Evolutionary conservation across 2,888 invertebrate genomes (phyloP).

Genomic region (Agonopterix alstromeriana): DNA sequence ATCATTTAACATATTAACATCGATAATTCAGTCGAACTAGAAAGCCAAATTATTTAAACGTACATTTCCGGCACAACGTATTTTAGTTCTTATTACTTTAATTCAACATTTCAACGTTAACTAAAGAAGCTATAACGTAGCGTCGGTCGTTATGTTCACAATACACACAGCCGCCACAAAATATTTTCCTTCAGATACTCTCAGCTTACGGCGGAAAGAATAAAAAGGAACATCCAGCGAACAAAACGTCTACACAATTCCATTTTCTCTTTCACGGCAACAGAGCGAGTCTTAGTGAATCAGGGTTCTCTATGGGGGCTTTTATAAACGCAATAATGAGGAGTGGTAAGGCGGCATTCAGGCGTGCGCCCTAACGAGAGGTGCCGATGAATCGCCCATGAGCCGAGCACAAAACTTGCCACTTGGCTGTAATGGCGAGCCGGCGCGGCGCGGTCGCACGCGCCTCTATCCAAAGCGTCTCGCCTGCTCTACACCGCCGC

Average conservation of each 20-base stretch:
- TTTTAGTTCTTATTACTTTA: slow-evolving; percentile 27
- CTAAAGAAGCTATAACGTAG: slow-evolving; percentile 30
- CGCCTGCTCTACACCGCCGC: slow-evolving; percentile 28
- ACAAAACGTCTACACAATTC: slow-evolving; percentile 71
- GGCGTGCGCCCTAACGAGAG: slow-evolving; percentile 63
- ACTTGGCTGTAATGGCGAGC: slow-evolving; percentile 58
- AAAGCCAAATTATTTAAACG: no score
- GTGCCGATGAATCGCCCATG: slow-evolving; percentile 70
- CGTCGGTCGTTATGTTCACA: slow-evolving; percentile 43
- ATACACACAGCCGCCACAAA: slow-evolving; percentile 43
- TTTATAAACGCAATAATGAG: slow-evolving; percentile 77
- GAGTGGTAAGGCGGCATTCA: slow-evolving; percentile 71
- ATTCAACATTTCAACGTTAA: slow-evolving; percentile 24
- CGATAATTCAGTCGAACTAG: no score
- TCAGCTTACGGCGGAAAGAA: slow-evolving; percentile 35
- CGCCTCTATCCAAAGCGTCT: slow-evolving; percentile 1
- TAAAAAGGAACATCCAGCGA: slow-evolving; percentile 53
- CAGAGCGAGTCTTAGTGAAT: slow-evolving; percentile 67
- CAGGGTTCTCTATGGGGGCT: slow-evolving; percentile 64
- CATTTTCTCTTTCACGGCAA: slow-evolving; percentile 69
- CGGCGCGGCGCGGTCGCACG: background rate
- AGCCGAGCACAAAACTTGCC: slow-evolving; percentile 30
- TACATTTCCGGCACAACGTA: background rate
- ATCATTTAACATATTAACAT: no score
- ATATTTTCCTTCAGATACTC: slow-evolving; percentile 36